Percentiles rank a stretch among this genome's conserved stretches.
These are phyloP conservation scores for Epinotia bilunana DNA, from an alignment of 2,888 invertebrate species.

Conservation along the genomic window DNA sequence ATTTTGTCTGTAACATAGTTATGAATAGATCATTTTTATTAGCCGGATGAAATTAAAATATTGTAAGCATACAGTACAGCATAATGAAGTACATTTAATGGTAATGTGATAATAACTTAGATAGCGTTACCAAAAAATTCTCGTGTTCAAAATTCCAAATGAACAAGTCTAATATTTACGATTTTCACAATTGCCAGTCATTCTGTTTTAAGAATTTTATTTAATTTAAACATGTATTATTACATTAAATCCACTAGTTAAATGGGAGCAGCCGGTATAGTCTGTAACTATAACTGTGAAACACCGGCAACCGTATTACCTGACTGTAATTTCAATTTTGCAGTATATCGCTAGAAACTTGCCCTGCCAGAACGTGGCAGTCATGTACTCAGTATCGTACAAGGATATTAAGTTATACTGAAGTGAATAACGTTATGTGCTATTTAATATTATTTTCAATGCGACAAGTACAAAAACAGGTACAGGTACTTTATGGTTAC, in stretches of 20 bases:
- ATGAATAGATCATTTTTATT: no score
- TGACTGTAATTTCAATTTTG: slow-evolving; percentile 60
- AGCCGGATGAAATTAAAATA: no score
- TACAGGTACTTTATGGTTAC: no score
- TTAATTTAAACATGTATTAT: neutral
- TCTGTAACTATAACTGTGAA: slow-evolving; percentile 18
- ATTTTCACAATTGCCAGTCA: neutral
- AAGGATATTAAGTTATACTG: slow-evolving; percentile 14
- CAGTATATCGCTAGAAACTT: slow-evolving; percentile 60
- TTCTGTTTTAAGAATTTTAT: neutral
- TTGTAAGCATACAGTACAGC: no score
- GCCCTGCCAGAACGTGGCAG: slow-evolving; percentile 55
- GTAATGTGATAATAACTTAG: neutral
- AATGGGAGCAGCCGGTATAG: neutral
- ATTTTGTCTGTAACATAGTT: no score
- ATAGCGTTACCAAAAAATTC: neutral
- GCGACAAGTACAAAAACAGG: neutral
- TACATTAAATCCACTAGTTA: neutral
- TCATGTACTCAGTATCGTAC: slow-evolving; percentile 1
- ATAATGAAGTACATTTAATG: neutral
- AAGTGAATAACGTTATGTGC: neutral
- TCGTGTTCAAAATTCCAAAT: neutral
- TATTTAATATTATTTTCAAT: neutral
- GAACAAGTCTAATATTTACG: neutral
- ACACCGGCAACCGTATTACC: slow-evolving; percentile 18